Percentiles rank a stretch among this genome's conserved stretches.
Evolutionary conservation across 2,113 vertebrate genomes (phyloP).

Genomic region (Syngnathus scovelli): DNA sequence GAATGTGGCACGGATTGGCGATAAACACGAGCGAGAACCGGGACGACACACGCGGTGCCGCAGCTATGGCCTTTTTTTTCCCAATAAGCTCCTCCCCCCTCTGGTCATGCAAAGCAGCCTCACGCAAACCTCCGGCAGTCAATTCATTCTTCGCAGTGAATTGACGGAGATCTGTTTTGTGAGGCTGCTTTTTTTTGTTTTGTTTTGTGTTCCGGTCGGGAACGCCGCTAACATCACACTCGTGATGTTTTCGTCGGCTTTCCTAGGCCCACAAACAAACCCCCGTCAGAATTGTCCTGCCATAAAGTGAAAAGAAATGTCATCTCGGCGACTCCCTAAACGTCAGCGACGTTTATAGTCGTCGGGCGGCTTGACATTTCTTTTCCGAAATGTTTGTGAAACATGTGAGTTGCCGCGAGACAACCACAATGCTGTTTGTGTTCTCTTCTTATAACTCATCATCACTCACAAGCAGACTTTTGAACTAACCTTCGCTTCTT

Average conservation of each 20-base stretch:
- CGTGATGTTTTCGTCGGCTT: conserved; percentile 31
- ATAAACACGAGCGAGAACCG: conserved; percentile 24
- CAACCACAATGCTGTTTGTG: conserved; percentile 50
- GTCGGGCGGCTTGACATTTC: conserved; percentile 47
- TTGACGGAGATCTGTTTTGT: conserved; percentile 38
- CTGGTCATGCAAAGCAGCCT: conserved; percentile 51
- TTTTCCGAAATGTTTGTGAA: conserved; percentile 56
- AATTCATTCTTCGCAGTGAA: conserved; percentile 5
- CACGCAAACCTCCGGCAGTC: conserved; percentile 38
- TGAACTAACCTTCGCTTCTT: conserved; percentile 64
- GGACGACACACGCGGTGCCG: conserved; percentile 22
- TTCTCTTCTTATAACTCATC: conserved; percentile 60
- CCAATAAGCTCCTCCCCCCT: conserved; percentile 33
- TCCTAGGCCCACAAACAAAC: background rate
- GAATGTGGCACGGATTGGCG: conserved; percentile 54
- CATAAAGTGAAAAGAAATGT: conserved; percentile 53
- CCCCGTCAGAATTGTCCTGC: conserved; percentile 18
- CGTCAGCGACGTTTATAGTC: conserved; percentile 54
- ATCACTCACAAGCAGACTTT: conserved; percentile 47
- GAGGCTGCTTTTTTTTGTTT: conserved; percentile 46
- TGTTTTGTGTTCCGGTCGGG: conserved; percentile 35
- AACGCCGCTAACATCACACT: conserved; percentile 40
- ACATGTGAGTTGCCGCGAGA: conserved; percentile 47
- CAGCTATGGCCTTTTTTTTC: conserved; percentile 28
- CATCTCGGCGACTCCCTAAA: conserved; percentile 51